Evolutionary conservation across 2,113 vertebrate species (phyloP).

Genomic region (Polypterus bichir): DNA sequence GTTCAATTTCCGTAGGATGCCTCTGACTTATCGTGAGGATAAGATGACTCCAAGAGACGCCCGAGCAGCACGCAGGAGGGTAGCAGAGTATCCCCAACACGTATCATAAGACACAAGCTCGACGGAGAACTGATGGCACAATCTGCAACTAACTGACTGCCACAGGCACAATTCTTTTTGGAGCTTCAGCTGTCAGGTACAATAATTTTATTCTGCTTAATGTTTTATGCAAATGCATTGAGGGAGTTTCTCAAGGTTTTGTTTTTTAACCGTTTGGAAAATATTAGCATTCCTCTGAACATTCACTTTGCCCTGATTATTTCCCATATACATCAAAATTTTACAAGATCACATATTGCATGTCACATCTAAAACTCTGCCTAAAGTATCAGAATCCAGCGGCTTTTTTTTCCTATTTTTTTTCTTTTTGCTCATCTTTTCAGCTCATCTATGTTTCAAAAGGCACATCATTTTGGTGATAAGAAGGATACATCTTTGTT

Average conservation of each 20-base stretch:
- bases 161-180: slow-evolving; percentile 56
- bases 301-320: slow-evolving; percentile 49
- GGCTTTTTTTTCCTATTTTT: slow-evolving; percentile 4
- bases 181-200: slow-evolving; percentile 64
- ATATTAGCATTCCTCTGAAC: slow-evolving; percentile 59
- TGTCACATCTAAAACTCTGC: slow-evolving; percentile 36
- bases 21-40: too few species aligned
- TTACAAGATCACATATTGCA: slow-evolving; percentile 39
- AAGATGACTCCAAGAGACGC: too few species aligned
- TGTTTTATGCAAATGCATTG: slow-evolving; percentile 63
- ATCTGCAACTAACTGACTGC: slow-evolving; percentile 51
- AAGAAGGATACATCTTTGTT: neutral
- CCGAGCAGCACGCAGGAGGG: slow-evolving; percentile 29
- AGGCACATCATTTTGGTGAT: slow-evolving; percentile 1
- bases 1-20: too few species aligned
- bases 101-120: slow-evolving; percentile 44
- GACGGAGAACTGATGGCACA: slow-evolving; percentile 52
- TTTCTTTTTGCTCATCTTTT: slow-evolving; percentile 13
- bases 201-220: slow-evolving; percentile 69
- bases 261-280: slow-evolving; percentile 45
- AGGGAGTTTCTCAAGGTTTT: slow-evolving; percentile 49
- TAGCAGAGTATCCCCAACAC: slow-evolving; percentile 50
- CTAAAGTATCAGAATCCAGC: slow-evolving; percentile 28
- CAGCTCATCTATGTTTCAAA: slow-evolving; percentile 10
- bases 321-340: slow-evolving; percentile 45